Evolutionary conservation across 2,113 vertebrate genomes (phyloP), one percentile per base, ranked within the genome.

Genomic region (Crypturellus undulatus): DNA sequence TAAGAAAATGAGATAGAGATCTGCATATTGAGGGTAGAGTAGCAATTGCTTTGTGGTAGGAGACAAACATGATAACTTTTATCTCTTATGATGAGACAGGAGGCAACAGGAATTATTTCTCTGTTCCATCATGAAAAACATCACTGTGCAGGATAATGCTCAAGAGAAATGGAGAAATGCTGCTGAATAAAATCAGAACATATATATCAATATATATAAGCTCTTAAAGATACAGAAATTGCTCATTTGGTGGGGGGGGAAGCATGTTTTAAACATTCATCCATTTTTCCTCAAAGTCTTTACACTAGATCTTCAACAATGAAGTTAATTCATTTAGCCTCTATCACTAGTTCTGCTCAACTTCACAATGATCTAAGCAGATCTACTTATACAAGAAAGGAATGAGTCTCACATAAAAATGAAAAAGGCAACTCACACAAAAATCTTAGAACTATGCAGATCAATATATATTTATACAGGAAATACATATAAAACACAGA

Each of bases 301-400:
- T 72, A 24, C 7, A 3, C 9, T 77, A 43, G 5, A 16, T 60
- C 1, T 51, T 76, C 67, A 86, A n/a, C 28, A 69, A 42, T 8
- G 30, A 38, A 64, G 9, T 45, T 17, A 68, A 52, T 47, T 64
- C 59, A 20, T 14, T 45, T n/a, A 51, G 6, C 16, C 6, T 69
- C 25, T 56, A 3, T 18, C 54, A 60, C 3, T 19, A 28, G 18
- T 72, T 13, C 28, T 17, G 19, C 14, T 83, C 17, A 59, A 14
- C 3, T 90, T 88, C 30, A 19, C 8, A 72, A 36, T 1, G 9
- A 45, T 20, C 13, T 51, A n/a, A 67, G 42, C 36, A 36, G 8
- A 38, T 52, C 19, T 58, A 3, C 10, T 73, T 6, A 1, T 16
- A 32, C 1, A 10, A 71, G 45, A 26, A 67, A 63, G 0, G 0